phyloP scores from a whole-genome alignment of 1,140 invertebrate genomes.

The Drosophila equinoxialis region DNA sequence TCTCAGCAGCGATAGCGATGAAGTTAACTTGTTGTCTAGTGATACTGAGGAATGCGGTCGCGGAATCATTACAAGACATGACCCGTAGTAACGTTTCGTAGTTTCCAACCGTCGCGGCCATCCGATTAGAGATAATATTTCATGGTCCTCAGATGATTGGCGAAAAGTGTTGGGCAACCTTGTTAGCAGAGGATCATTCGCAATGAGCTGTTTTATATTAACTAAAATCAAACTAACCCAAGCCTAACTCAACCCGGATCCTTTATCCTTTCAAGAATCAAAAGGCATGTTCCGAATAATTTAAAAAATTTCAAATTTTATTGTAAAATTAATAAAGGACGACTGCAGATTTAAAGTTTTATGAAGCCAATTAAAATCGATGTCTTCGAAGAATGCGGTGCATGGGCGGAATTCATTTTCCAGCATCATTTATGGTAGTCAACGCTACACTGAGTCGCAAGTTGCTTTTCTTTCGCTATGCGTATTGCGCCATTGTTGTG shows the following conservation, averaged over 20 bases:
- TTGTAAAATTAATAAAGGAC: neutral
- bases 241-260: neutral
- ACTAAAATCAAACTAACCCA: neutral
- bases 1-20: no score
- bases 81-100: no score
- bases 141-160: neutral
- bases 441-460: neutral
- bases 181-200: neutral
- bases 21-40: no score
- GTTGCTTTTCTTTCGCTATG: constrained; percentile 39
- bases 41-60: no score
- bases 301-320: neutral
- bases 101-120: neutral
- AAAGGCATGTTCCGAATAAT: neutral
- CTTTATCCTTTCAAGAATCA: neutral
- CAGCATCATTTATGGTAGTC: constrained; percentile 3
- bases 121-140: neutral
- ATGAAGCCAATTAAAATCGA: neutral
- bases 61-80: no score
- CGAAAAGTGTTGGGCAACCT: constrained; percentile 3
- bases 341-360: neutral
- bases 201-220: constrained; percentile 22
- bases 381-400: neutral
- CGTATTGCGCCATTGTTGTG: constrained; percentile 45
- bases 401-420: neutral